Evolutionary conservation across 2,888 invertebrate species (phyloP).

Genomic region (Hirtodrosophila histrioides): DNA sequence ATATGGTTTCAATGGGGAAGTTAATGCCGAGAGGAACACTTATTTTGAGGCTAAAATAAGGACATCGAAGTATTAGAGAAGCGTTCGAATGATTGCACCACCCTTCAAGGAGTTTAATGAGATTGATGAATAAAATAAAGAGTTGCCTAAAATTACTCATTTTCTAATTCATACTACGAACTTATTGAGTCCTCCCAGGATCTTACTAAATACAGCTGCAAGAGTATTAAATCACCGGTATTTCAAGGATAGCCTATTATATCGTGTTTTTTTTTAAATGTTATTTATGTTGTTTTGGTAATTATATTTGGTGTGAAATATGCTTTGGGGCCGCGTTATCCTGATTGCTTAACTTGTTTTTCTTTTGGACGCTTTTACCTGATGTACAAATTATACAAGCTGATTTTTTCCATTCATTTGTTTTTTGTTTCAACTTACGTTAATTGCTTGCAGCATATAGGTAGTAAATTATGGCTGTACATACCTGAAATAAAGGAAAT

Average conservation of each 20-base stretch:
- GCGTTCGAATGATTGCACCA: too few species aligned
- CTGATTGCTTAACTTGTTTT: conserved; percentile 51
- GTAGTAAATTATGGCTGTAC: conserved; percentile 26
- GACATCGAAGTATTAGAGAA: too few species aligned
- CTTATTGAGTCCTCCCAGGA: background rate
- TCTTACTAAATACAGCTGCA: background rate
- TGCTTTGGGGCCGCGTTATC: conserved; percentile 53
- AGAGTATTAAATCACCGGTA: conserved; percentile 8
- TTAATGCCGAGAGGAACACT: too few species aligned
- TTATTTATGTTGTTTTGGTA: conserved; percentile 52
- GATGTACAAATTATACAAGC: conserved; percentile 14
- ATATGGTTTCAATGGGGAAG: too few species aligned
- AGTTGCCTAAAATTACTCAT: too few species aligned
- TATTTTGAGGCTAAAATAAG: too few species aligned
- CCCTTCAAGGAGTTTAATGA: too few species aligned
- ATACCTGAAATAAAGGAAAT: conserved; percentile 51
- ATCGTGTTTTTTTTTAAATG: conserved; percentile 9
- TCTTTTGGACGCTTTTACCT: conserved; percentile 25
- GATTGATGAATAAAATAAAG: too few species aligned
- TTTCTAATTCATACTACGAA: background rate
- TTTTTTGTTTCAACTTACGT: conserved; percentile 38
- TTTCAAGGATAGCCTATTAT: background rate
- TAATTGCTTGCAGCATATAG: conserved; percentile 31
- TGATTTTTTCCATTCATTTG: background rate
- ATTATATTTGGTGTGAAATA: conserved; percentile 67